Evolutionary conservation across 2,888 invertebrate species (phyloP).

Genomic region (Cerceris rybyensis): DNA sequence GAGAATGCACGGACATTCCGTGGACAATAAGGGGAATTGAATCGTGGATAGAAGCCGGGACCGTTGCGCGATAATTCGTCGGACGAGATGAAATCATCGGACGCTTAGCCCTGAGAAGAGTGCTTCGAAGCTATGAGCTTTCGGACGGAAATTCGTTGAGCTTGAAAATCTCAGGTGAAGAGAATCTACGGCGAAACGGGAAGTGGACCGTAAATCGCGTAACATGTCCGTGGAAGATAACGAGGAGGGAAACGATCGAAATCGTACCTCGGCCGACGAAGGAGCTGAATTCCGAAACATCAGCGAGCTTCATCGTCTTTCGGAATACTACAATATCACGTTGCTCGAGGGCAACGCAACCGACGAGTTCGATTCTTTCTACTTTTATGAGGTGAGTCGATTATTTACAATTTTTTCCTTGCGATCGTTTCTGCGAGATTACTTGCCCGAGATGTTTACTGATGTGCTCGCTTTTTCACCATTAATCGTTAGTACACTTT

Average conservation of each 20-base stretch:
- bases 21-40: no score
- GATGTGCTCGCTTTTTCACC: no score
- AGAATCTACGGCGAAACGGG: constrained; percentile 6
- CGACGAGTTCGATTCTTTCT: constrained; percentile 81
- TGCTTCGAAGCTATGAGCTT: constrained; percentile 29
- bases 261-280: constrained; percentile 21
- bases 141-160: constrained; percentile 6
- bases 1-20: no score
- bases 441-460: no score
- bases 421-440: not conserved
- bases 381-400: constrained; percentile 81
- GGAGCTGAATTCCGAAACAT: constrained; percentile 15
- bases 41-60: not conserved
- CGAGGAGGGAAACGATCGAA: constrained; percentile 22
- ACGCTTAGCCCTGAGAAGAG: constrained; percentile 26
- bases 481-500: no score
- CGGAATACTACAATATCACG: constrained; percentile 63
- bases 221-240: constrained; percentile 49
- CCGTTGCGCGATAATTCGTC: not conserved
- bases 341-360: constrained; percentile 66
- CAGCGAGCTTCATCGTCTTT: constrained; percentile 53
- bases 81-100: constrained; percentile 38
- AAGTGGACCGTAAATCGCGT: constrained; percentile 5
- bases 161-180: not conserved
- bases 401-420: not conserved